Base-by-base conservation (phyloP, 35 echinoderm and acorn worm genomes). In the Lytechinus variegatus region DNA sequence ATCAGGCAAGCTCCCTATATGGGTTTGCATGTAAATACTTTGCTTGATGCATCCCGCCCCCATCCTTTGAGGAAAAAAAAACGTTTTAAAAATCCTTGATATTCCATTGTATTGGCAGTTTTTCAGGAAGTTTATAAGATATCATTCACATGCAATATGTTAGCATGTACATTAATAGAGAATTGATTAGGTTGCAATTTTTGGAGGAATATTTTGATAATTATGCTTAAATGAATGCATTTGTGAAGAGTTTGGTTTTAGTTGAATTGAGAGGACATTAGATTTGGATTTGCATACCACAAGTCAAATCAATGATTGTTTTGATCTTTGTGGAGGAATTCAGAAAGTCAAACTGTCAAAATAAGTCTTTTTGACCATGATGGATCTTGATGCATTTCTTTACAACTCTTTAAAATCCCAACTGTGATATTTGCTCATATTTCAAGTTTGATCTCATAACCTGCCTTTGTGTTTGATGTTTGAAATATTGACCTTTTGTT, bases 401-500 rank as follows among this genome's bases (percentile, higher is more conserved):
- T 79, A 79, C 66, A 79, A 24, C 66, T 79, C 66, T 79, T 4
- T 79, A 79, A 79, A 79, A 13, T 79, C 66, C 16, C 66, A 79
- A 79, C 66, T 7, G 5, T 79, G 19, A 79, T 79, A 6, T 71
- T 79, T 79, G 66, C 66, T 79, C 66, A 79, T 79, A 79, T 79
- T 79, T 79, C 66, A 79, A 79, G 66, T n/a, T 19, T 79, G 19
- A 4, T 79, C 19, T 24, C 66, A 24, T 19, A 79, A 79, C 66
- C 21, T 79, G 66, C 21, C 66, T 79, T 79, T 79, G 66, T 79
- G 66, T 79, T 79, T 79, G 66, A 4, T 79, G 19, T 79, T 79
- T 79, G 66, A 79, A n/a, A 79, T 79, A 79, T 79, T 79, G 66
- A 79, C 66, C 66, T 79, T 79, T 79, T 79, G 66, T 79, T 79